Conservation (phyloP, 2,797 vertebrate genomes). For the Chelon auratus region DNA sequence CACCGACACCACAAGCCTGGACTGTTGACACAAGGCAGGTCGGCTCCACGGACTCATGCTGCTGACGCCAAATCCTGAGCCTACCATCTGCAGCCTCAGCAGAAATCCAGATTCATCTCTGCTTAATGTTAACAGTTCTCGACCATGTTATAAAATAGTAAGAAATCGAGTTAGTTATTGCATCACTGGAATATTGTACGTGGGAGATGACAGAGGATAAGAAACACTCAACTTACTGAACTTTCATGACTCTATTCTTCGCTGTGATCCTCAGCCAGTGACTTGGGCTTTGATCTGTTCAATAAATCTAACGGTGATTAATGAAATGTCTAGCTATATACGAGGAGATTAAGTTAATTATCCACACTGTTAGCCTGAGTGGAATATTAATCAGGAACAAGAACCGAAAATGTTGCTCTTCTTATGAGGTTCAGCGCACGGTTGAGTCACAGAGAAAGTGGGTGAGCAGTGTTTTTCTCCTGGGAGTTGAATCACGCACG, state of each 20-base stretch:
- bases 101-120: conserved; percentile 1
- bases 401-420: conserved; percentile 44
- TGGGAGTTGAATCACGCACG: conserved; percentile 70
- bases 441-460: conserved; percentile 71
- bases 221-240: conserved; percentile 54
- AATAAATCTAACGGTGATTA: conserved; percentile 60
- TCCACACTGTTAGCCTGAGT: conserved; percentile 43
- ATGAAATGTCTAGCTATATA: conserved; percentile 57
- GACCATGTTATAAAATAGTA: conserved; percentile 22
- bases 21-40: not conserved
- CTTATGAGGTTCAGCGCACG: conserved; percentile 17
- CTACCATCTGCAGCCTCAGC: not conserved
- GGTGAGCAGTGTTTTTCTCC: conserved; percentile 67
- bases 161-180: conserved; percentile 42
- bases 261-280: conserved; percentile 61
- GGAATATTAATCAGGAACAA: conserved; percentile 64
- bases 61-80: not conserved
- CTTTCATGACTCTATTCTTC: conserved; percentile 32
- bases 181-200: conserved; percentile 46
- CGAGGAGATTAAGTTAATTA: conserved; percentile 64
- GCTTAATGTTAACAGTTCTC: conserved; percentile 16
- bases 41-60: not conserved
- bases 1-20: not conserved
- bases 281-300: conserved; percentile 56
- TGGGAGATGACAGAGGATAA: conserved; percentile 43